Evolutionary conservation across 2,113 vertebrate species (phyloP).

Genomic region (Amblyopsis rosae): DNA sequence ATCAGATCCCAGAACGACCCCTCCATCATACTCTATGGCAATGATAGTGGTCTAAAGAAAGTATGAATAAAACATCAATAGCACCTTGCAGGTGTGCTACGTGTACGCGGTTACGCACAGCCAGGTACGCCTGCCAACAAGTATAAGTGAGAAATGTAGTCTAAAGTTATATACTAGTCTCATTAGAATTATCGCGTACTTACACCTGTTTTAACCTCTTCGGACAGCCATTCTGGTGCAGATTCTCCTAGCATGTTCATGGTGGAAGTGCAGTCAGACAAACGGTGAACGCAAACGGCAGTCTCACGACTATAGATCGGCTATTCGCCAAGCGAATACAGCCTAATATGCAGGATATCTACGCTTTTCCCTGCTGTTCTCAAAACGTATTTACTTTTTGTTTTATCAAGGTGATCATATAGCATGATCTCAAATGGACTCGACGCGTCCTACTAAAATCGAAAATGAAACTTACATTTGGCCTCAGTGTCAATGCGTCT

Average conservation of each 20-base stretch:
- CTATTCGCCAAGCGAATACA: no score
- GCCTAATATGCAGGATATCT: not conserved
- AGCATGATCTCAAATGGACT: constrained; percentile 4
- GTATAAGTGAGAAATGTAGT: no score
- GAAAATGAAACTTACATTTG: constrained; percentile 37
- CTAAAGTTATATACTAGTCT: fast-evolving
- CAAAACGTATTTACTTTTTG: not conserved
- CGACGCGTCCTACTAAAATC: constrained; percentile 49
- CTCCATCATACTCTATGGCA: constrained; percentile 82
- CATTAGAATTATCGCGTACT: constrained; percentile 24
- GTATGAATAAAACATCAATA: not conserved
- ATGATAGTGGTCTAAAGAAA: constrained; percentile 87
- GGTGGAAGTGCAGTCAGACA: not conserved
- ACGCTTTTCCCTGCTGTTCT: no score
- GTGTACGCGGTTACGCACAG: no score
- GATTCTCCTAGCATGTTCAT: constrained; percentile 57
- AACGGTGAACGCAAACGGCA: not conserved
- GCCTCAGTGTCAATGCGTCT: not conserved
- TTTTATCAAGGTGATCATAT: not conserved
- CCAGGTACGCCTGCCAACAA: no score
- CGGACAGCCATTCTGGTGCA: constrained; percentile 56
- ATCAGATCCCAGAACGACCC: constrained; percentile 86
- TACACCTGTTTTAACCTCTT: constrained; percentile 77
- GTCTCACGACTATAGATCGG: no score
- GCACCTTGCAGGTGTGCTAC: not conserved